Base-by-base conservation (phyloP, 2,113 vertebrate species). In the Alaudala cheleensis region DNA sequence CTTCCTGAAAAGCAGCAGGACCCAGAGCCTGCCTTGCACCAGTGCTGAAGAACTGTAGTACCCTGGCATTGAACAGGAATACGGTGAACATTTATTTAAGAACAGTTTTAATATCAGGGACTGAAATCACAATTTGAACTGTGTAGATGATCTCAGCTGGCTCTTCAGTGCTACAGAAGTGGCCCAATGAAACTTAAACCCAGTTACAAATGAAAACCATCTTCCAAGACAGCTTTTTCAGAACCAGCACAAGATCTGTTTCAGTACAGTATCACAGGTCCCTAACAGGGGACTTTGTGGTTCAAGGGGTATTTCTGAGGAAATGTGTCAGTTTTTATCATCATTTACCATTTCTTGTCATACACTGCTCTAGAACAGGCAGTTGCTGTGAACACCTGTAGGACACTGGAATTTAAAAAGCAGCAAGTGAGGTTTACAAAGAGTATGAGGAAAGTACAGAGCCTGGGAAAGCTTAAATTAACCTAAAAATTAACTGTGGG, bases 121-220 rank as follows among this genome's bases (percentile, higher is more conserved):
- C 67, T 80, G 83, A 50, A 86, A 66, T 54, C 72, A 81, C 88
- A 79, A n/a, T 40, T 81, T 42, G 1, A 42, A 49, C n/a, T 10
- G 65, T n/a, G 82, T 25, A 80, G 20, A 28, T 21, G 34, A 81
- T 26, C 84, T 84, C 93, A 79, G 51, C 81, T 74, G 78, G 65
- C 57, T 95, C 87, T 25, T 39, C 33, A 64, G 2, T 6, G 39
- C 57, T 40, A 60, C 53, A 62, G 49, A 71, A 60, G 40, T 4
- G 53, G 47, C 67, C 22, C 9, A 15, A 47, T 45, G 78, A 80
- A 81, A 84, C n/a, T 64, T 31, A 56, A 2, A 74, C 47, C 34
- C 82, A 57, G 70, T 69, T 93, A 91, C 50, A 95, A 92, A 86
- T 19, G 19, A 91, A 92, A 96, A 56, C 70, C 9, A 13, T 20